phyloP scores from a whole-genome alignment of 1,140 invertebrate species.

The Antheraea mylitta region DNA sequence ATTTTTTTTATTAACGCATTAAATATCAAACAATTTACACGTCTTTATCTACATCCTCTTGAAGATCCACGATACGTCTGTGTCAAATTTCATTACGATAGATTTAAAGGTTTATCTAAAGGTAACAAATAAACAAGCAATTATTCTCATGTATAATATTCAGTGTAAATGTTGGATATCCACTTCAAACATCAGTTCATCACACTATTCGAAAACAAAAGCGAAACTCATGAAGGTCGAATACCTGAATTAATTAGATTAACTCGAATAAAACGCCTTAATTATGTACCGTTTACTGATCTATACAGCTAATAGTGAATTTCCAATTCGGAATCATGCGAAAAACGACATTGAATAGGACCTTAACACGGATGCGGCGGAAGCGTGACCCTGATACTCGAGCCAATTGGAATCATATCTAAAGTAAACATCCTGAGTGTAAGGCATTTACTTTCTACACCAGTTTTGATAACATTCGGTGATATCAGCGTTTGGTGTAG shows the following conservation, averaged over 20 bases:
- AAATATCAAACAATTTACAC: no score
- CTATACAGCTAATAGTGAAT: not conserved
- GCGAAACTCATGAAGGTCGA: not conserved
- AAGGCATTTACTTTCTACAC: slow-evolving; percentile 6
- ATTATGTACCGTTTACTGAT: not conserved
- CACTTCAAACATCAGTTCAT: not conserved
- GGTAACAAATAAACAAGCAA: no score
- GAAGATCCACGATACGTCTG: no score
- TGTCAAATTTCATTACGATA: no score
- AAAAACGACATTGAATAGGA: slow-evolving; percentile 13
- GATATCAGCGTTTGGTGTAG: not conserved
- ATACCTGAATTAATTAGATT: slow-evolving; percentile 1
- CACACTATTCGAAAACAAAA: not conserved
- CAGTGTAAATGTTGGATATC: no score
- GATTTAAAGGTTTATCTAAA: no score
- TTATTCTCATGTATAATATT: no score
- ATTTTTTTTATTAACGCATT: no score
- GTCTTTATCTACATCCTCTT: no score
- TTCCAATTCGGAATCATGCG: not conserved
- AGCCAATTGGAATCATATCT: slow-evolving; percentile 2
- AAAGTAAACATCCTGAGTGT: slow-evolving; percentile 8
- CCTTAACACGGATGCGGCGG: not conserved
- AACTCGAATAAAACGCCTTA: not conserved
- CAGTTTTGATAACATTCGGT: not conserved
- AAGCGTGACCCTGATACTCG: slow-evolving; percentile 3